phyloP scores from a whole-genome alignment of 2,113 vertebrate species.

The Sphaerodactylus townsendi region DNA sequence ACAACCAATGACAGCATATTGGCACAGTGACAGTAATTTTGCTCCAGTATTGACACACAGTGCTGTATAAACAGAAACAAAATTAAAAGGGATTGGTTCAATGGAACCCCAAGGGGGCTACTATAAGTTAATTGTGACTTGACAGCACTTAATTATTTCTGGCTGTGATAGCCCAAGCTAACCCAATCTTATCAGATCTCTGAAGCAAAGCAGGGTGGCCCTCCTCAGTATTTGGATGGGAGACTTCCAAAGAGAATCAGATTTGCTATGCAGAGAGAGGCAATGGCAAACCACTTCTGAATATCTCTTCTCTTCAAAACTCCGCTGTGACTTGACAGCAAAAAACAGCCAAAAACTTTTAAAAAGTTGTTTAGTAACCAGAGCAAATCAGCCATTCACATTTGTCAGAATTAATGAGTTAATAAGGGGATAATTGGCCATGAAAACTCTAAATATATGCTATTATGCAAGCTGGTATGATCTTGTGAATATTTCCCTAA shows the following conservation, averaged over 20 bases:
- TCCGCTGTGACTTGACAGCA: no score
- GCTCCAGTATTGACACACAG: neutral
- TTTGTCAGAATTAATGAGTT: slow-evolving; percentile 11
- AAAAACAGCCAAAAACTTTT: no score
- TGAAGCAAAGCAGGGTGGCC: no score
- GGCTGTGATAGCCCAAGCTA: no score
- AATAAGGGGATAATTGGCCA: slow-evolving; percentile 3
- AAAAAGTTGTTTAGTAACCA: slow-evolving; percentile 9
- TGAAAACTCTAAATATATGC: neutral
- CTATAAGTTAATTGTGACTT: no score
- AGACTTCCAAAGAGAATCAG: no score
- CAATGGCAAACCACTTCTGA: no score
- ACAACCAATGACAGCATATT: neutral
- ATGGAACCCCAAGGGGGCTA: neutral
- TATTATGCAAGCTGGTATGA: neutral
- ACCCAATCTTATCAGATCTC: no score
- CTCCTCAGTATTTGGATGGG: no score
- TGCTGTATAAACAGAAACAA: neutral
- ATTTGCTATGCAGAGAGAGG: no score
- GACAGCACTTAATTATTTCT: no score
- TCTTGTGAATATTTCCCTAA: neutral
- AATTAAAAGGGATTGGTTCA: neutral
- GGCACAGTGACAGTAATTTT: neutral
- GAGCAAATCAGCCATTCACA: neutral
- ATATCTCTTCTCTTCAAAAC: no score